Evolutionary conservation across 2,888 invertebrate species (phyloP).

Genomic region (Coenonympha arcania): DNA sequence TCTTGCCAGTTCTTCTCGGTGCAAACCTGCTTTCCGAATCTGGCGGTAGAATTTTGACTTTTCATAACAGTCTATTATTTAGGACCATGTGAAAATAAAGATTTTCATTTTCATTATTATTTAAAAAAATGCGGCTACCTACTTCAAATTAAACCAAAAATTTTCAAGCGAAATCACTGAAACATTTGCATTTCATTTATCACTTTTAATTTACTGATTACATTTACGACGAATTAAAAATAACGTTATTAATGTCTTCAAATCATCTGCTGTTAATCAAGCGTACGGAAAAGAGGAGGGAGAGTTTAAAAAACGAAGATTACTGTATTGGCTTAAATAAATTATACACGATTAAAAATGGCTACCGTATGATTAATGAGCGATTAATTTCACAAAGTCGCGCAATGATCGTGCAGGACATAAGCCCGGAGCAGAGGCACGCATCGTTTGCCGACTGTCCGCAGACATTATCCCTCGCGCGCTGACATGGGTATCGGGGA

Average conservation of each 20-base stretch:
- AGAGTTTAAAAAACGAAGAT: neutral
- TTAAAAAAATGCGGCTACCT: neutral
- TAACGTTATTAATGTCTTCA: neutral
- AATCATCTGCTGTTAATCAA: neutral
- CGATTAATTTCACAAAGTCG: conserved; percentile 32
- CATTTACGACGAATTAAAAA: neutral
- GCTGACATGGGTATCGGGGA: conserved; percentile 50
- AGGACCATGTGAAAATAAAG: too few species aligned
- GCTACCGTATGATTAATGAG: conserved; percentile 11
- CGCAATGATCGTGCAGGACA: conserved; percentile 60
- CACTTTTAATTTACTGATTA: neutral
- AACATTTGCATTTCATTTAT: neutral
- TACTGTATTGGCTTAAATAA: neutral
- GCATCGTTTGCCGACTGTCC: conserved; percentile 67
- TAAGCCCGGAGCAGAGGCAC: conserved; percentile 53
- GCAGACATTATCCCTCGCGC: conserved; percentile 51
- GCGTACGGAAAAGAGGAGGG: neutral
- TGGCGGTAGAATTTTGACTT: too few species aligned
- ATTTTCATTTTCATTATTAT: too few species aligned
- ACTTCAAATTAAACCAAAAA: too few species aligned
- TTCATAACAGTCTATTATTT: too few species aligned
- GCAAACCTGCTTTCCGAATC: too few species aligned
- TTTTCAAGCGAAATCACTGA: neutral
- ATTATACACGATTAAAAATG: conserved; percentile 2
- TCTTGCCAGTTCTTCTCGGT: too few species aligned